Evolutionary conservation across 2,797 vertebrate genomes (phyloP).

Genomic region (Urocyon cinereoargenteus): DNA sequence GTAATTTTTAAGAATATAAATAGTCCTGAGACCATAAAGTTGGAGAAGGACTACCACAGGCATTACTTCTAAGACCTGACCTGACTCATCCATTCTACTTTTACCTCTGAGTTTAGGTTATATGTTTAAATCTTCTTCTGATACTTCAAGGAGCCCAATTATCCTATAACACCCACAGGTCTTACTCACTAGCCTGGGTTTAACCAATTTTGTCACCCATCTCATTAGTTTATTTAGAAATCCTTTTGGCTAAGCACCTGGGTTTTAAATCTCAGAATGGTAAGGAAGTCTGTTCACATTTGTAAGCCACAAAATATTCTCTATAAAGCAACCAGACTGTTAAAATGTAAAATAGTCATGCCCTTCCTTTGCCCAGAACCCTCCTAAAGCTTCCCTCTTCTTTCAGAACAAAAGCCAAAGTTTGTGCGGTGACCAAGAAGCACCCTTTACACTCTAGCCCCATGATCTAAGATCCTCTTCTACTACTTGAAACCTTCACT

Average conservation of each 20-base stretch:
- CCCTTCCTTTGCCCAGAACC: background rate
- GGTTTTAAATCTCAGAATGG: background rate
- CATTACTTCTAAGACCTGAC: background rate
- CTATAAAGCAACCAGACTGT: background rate
- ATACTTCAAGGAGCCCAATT: background rate
- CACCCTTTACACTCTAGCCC: no score
- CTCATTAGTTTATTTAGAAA: background rate
- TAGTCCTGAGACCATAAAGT: background rate
- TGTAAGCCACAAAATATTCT: background rate
- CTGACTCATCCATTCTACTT: background rate
- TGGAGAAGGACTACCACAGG: background rate
- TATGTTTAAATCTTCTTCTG: background rate
- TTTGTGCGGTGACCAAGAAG: accelerated
- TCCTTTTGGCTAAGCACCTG: background rate
- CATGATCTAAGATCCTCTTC: background rate
- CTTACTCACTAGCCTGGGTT: background rate
- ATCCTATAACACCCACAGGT: background rate
- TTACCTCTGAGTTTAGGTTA: background rate
- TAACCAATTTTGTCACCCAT: background rate
- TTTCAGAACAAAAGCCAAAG: background rate
- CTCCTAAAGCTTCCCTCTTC: background rate
- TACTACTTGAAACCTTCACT: no score
- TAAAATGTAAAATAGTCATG: background rate
- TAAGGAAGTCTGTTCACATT: background rate
- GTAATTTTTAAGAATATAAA: background rate